Evolutionary conservation across 2,113 vertebrate genomes (phyloP).

Genomic region (Leptobrachium ailaonicum): DNA sequence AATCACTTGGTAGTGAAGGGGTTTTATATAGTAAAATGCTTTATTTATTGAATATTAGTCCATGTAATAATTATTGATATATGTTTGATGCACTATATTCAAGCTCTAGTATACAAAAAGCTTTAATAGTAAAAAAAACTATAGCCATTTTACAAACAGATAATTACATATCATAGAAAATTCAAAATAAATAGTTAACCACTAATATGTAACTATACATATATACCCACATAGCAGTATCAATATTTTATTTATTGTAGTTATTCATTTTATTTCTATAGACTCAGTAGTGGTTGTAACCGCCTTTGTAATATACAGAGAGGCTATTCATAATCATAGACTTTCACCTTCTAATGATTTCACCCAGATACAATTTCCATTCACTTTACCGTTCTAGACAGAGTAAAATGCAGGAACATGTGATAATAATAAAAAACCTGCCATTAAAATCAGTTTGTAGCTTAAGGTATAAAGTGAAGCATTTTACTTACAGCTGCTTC

Average conservation of each 20-base stretch:
- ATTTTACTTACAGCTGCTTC: slow-evolving; percentile 44
- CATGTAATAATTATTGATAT: no score
- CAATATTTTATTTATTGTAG: neutral
- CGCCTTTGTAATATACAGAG: neutral
- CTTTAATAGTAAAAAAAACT: no score
- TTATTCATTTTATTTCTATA: no score
- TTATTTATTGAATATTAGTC: no score
- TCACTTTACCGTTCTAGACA: slow-evolving; percentile 10
- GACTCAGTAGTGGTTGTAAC: neutral
- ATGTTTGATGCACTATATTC: no score
- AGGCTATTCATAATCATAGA: slow-evolving; percentile 1
- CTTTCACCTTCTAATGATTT: slow-evolving; percentile 33
- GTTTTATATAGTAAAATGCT: no score
- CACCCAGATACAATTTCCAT: slow-evolving; percentile 13
- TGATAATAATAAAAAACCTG: slow-evolving; percentile 26
- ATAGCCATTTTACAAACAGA: no score
- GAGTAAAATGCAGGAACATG: slow-evolving; percentile 32
- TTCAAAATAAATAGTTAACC: no score
- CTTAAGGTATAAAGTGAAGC: slow-evolving; percentile 41
- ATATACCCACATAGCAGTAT: neutral
- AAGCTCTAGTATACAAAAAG: no score
- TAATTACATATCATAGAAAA: no score
- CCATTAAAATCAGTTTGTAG: slow-evolving; percentile 33
- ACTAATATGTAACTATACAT: no score
- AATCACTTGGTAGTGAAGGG: no score